A percentile compares a stretch with the other conserved stretches of the same genome.
Evolutionary conservation across 2,797 vertebrate genomes (phyloP).

Genomic region (Poecilia gillii): DNA sequence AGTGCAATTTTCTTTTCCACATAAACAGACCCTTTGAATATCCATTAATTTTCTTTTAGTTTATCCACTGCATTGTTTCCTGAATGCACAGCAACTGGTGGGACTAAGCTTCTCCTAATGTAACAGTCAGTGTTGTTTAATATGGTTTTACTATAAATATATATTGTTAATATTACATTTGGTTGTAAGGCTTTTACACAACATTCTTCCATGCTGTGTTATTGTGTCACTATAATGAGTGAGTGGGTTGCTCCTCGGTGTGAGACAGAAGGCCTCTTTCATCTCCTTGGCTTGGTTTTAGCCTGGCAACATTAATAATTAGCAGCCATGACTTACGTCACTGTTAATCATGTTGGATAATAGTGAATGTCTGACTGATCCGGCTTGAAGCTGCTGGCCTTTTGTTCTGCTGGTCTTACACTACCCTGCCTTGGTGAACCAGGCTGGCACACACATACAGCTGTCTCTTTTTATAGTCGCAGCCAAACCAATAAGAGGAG

Average conservation of each 20-base stretch:
- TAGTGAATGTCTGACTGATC: constrained; percentile 61
- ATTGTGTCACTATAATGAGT: neutral
- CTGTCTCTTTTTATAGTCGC: constrained; percentile 49
- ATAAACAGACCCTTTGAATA: neutral
- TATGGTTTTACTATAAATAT: neutral
- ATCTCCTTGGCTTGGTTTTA: constrained; percentile 22
- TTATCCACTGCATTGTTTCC: constrained; percentile 26
- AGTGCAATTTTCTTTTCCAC: neutral
- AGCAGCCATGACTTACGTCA: constrained; percentile 54
- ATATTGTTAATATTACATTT: neutral
- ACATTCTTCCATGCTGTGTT: neutral
- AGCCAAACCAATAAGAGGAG: constrained; percentile 20
- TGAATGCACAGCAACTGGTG: constrained; percentile 67
- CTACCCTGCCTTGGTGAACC: constrained; percentile 6
- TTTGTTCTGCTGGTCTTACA: constrained; percentile 43
- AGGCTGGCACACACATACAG: constrained; percentile 55
- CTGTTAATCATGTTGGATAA: constrained; percentile 62
- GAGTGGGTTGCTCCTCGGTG: constrained; percentile 3
- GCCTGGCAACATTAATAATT: constrained; percentile 55
- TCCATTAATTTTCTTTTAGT: neutral
- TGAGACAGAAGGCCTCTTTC: constrained; percentile 35
- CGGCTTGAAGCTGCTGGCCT: constrained; percentile 49
- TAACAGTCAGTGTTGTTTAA: neutral
- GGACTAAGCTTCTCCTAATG: constrained; percentile 12
- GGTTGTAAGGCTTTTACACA: neutral